phyloP scores from a whole-genome alignment of 2,113 vertebrate genomes.

The Numenius arquata region DNA sequence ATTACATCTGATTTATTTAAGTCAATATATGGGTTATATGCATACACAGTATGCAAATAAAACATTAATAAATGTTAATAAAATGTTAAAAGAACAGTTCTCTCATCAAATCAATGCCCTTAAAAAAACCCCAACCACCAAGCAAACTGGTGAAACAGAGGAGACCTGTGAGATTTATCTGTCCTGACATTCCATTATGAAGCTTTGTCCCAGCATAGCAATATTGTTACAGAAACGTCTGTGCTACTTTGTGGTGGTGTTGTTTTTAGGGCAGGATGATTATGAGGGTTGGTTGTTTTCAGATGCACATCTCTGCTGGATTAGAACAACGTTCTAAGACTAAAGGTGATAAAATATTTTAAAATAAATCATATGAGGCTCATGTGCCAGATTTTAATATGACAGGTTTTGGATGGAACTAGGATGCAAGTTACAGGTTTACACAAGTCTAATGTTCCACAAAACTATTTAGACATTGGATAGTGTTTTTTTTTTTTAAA shows the following conservation, averaged over 20 bases:
- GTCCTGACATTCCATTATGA: neutral
- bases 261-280: neutral
- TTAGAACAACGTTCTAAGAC: neutral
- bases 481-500: neutral
- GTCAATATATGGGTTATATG: neutral
- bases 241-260: neutral
- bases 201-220: neutral
- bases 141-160: neutral
- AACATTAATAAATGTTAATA: no score
- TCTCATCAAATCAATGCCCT: neutral
- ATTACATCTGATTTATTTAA: neutral
- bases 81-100: neutral
- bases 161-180: neutral
- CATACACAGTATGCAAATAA: neutral
- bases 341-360: neutral
- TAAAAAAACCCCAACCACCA: neutral
- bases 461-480: neutral
- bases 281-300: neutral
- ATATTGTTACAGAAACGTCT: neutral
- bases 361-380: neutral
- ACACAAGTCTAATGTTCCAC: neutral
- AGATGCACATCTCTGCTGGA: neutral
- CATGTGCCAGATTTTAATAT: neutral
- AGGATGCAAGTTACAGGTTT: conserved; percentile 14
- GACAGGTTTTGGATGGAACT: neutral